Conservation (phyloP, 2,888 invertebrate species). For the Hydraecia micacea region DNA sequence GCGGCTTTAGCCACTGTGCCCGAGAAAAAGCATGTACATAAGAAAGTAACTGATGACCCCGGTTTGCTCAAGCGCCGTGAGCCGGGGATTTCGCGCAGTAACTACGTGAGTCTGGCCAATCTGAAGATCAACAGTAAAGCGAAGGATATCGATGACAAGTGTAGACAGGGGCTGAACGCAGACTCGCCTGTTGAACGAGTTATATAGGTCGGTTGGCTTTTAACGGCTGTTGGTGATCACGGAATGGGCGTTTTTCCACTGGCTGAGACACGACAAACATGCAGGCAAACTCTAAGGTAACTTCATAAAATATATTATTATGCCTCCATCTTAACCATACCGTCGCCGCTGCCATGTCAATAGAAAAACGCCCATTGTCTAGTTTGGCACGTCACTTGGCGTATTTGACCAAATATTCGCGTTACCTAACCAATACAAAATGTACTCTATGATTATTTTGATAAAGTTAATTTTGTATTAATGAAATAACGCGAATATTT, state of each 20-base stretch:
- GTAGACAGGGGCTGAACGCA: slow-evolving; percentile 49
- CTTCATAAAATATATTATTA: not conserved
- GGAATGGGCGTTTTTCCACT: not conserved
- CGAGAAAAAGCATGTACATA: slow-evolving; percentile 71
- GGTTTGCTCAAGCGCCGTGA: slow-evolving; percentile 73
- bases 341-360: not conserved
- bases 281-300: not conserved
- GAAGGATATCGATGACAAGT: slow-evolving; percentile 73
- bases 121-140: slow-evolving; percentile 82
- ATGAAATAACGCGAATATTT: not conserved
- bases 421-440: not conserved
- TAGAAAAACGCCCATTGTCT: slow-evolving; percentile 7
- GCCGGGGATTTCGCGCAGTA: slow-evolving; percentile 84
- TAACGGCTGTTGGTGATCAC: slow-evolving; percentile 8
- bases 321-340: not conserved
- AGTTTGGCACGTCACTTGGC: not conserved
- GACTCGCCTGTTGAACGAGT: slow-evolving; percentile 78
- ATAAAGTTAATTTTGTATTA: slow-evolving; percentile 8
- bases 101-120: slow-evolving; percentile 88
- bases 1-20: slow-evolving; percentile 69
- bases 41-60: slow-evolving; percentile 52
- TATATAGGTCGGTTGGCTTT: slow-evolving; percentile 68
- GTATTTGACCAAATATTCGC: slow-evolving; percentile 15
- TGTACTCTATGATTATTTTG: not conserved
- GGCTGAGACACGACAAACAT: not conserved